Evolutionary conservation across 2,888 invertebrate genomes (phyloP).

Genomic region (Abscondita cerata): DNA sequence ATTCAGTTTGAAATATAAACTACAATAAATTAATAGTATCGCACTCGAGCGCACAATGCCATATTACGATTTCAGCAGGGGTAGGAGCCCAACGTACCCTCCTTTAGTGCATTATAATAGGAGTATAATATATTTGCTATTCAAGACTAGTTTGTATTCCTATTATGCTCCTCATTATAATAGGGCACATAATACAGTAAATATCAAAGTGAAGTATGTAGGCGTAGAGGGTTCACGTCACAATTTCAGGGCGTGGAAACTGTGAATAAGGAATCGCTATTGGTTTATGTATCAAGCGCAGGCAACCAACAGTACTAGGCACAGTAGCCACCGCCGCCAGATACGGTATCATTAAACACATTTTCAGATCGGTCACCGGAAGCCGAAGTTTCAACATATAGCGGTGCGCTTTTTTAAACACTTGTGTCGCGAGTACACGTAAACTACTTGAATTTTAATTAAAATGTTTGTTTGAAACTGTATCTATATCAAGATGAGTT

Average conservation of each 20-base stretch:
- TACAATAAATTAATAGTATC: conserved; percentile 34
- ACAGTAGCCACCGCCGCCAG: conserved; percentile 42
- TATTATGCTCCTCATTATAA: conserved; percentile 54
- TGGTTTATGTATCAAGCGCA: conserved; percentile 54
- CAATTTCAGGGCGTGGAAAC: conserved; percentile 40
- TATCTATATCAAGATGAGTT: conserved; percentile 68
- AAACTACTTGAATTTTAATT: background rate
- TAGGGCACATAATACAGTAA: conserved; percentile 56
- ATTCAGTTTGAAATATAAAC: conserved; percentile 25
- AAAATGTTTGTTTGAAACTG: conserved; percentile 42
- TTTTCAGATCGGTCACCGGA: conserved; percentile 37
- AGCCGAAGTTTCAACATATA: conserved; percentile 24
- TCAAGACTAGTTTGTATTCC: conserved; percentile 58
- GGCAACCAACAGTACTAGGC: conserved; percentile 55
- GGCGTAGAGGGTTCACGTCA: conserved; percentile 38
- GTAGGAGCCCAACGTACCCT: conserved; percentile 25
- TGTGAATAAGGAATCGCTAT: conserved; percentile 38
- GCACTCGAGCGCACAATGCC: conserved; percentile 30
- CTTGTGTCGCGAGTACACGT: conserved; percentile 1
- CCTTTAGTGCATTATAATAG: conserved; percentile 48
- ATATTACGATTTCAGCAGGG: conserved; percentile 25
- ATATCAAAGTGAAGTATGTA: conserved; percentile 45
- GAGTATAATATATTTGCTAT: conserved; percentile 55
- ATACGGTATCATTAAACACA: conserved; percentile 35
- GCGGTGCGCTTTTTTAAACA: conserved; percentile 13